phyloP scores from a whole-genome alignment of 2,888 invertebrate genomes.

The Pegoplata infirma region DNA sequence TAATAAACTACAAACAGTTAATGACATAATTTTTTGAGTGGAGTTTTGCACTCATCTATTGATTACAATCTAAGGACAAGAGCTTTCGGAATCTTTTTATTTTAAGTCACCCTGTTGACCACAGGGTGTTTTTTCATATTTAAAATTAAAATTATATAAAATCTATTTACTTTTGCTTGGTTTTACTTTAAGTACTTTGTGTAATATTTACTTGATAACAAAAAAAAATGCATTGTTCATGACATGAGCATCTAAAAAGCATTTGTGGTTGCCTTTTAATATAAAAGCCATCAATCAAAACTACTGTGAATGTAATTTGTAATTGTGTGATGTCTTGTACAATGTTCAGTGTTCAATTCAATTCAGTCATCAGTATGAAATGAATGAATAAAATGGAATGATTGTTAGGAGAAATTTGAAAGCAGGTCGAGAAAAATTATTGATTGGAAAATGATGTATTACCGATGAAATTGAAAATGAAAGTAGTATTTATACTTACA shows the following conservation, averaged over 20 bases:
- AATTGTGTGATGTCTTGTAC: not conserved
- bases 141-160: no score
- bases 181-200: not conserved
- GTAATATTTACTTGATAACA: constrained; percentile 6
- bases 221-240: constrained; percentile 28
- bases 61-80: no score
- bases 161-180: no score
- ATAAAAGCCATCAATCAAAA: constrained; percentile 51
- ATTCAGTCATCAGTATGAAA: constrained; percentile 33
- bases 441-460: constrained; percentile 51
- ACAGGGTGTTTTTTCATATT: no score
- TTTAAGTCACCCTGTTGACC: no score
- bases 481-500: constrained; percentile 5
- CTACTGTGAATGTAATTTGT: constrained; percentile 27
- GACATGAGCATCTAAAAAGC: constrained; percentile 25
- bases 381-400: constrained; percentile 29
- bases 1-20: no score
- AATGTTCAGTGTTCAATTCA: constrained; percentile 12
- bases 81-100: no score
- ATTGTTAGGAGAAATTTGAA: constrained; percentile 12
- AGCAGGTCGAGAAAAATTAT: constrained; percentile 48
- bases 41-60: no score
- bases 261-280: constrained; percentile 42
- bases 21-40: no score
- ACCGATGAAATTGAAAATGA: constrained; percentile 27